phyloP scores from a whole-genome alignment of 2,888 invertebrate species.

The Trypoxylon attenuatum region DNA sequence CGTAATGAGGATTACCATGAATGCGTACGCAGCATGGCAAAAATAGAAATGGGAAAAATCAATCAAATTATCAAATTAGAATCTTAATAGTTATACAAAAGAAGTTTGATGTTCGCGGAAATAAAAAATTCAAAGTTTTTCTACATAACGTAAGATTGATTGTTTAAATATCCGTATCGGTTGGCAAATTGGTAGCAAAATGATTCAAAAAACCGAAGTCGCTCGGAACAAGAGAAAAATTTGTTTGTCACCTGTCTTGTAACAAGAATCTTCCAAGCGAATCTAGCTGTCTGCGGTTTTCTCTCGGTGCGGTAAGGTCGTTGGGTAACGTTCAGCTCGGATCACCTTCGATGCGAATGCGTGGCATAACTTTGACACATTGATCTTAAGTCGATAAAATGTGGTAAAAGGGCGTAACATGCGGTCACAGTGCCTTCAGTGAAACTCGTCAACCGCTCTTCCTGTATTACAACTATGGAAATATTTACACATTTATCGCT shows the following conservation, averaged over 20 bases:
- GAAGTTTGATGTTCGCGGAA: too few relatives aligned
- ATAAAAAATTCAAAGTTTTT: too few relatives aligned
- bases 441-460: slow-evolving; percentile 23
- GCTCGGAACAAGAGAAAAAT: neutral
- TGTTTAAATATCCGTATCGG: too few relatives aligned
- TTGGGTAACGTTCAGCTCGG: slow-evolving; percentile 39
- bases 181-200: too few relatives aligned
- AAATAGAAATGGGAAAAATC: too few relatives aligned
- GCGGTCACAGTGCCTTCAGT: slow-evolving; percentile 24
- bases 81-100: too few relatives aligned
- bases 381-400: slow-evolving; percentile 49
- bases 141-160: too few relatives aligned
- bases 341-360: slow-evolving; percentile 42
- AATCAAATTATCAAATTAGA: too few relatives aligned
- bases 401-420: slow-evolving; percentile 44
- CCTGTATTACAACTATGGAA: slow-evolving; percentile 26
- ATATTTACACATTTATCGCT: neutral
- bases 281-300: slow-evolving; percentile 52
- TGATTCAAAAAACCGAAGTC: too few relatives aligned
- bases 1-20: too few relatives aligned
- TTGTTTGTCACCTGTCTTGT: slow-evolving; percentile 46
- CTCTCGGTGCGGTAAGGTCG: slow-evolving; percentile 37
- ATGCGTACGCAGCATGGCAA: too few relatives aligned
- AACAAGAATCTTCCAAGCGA: slow-evolving; percentile 40
- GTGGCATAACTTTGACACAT: slow-evolving; percentile 53